A percentile compares a stretch with the other conserved stretches of the same genome.
Conservation (phyloP, 2,113 vertebrate species). For the Podarcis raffonei region DNA sequence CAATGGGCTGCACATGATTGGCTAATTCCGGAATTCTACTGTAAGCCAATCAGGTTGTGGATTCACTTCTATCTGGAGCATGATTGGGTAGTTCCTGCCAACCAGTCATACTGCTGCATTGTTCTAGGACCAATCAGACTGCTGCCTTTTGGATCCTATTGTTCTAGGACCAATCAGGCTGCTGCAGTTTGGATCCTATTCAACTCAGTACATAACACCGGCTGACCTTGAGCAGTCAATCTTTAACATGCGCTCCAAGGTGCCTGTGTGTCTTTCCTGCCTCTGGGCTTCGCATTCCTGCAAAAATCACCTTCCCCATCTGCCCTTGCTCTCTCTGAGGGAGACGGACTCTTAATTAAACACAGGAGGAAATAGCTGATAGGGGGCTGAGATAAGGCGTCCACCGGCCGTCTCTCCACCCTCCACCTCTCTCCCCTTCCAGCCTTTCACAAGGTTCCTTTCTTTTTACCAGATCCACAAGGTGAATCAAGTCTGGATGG, state of each 20-base stretch:
- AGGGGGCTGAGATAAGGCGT: conserved; percentile 64
- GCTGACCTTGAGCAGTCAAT: background rate
- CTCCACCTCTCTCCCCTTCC: fast-evolving
- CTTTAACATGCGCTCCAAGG: background rate
- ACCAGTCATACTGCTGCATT: too few species aligned
- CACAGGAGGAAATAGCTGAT: conserved; percentile 69
- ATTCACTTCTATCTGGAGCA: too few species aligned
- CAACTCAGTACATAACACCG: too few species aligned
- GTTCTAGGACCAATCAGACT: too few species aligned
- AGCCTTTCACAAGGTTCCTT: fast-evolving
- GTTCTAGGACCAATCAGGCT: too few species aligned
- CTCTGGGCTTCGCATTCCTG: conserved; percentile 29
- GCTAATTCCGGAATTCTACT: too few species aligned
- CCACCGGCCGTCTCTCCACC: conserved; percentile 36
- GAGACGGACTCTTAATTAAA: conserved; percentile 66
- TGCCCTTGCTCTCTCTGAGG: conserved; percentile 64
- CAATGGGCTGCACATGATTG: too few species aligned
- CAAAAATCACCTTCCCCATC: background rate
- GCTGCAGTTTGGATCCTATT: too few species aligned
- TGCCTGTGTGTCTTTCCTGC: conserved; percentile 25
- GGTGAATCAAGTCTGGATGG: background rate
- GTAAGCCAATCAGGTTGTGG: too few species aligned
- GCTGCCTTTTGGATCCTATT: too few species aligned
- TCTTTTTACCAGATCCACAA: background rate
- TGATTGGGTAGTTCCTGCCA: too few species aligned